Percentiles rank a stretch among this genome's conserved stretches.
Conservation (phyloP, 2,797 vertebrate species). For the Catostomus latipinnis region DNA sequence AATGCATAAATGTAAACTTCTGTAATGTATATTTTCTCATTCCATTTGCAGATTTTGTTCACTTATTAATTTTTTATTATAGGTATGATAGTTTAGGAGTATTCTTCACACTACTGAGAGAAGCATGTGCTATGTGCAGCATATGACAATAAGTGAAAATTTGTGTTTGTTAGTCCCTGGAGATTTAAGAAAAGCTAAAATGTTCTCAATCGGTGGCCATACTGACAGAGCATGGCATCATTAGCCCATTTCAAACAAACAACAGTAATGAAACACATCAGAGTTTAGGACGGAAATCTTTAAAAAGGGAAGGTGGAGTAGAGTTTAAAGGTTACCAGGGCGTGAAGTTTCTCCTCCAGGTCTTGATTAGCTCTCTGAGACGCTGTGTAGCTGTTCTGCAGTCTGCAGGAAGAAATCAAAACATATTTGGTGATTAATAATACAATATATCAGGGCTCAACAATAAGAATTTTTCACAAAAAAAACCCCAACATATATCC, state of each 20-base stretch:
- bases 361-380: conserved; percentile 98
- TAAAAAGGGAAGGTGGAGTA: conserved; percentile 3
- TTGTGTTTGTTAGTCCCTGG: conserved; percentile 17
- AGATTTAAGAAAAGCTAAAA: conserved; percentile 12
- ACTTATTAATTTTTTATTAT: too few relatives aligned
- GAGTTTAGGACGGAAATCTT: conserved; percentile 30
- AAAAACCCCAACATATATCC: too few relatives aligned
- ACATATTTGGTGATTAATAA: conserved; percentile 18
- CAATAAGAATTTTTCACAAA: too few relatives aligned
- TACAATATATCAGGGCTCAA: too few relatives aligned
- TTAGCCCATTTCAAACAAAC: conserved; percentile 36
- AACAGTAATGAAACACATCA: conserved; percentile 45
- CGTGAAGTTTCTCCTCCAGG: conserved; percentile 95
- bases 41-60: too few relatives aligned
- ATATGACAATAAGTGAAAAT: background rate
- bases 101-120: too few relatives aligned
- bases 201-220: background rate
- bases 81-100: too few relatives aligned
- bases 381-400: conserved; percentile 97
- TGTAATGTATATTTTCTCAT: too few relatives aligned
- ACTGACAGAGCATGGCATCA: conserved; percentile 10
- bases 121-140: background rate
- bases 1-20: too few relatives aligned
- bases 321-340: conserved; percentile 82
- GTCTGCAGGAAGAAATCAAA: conserved; percentile 71